Evolutionary conservation across 2,113 vertebrate genomes (phyloP).

Genomic region (Caracal caracal): DNA sequence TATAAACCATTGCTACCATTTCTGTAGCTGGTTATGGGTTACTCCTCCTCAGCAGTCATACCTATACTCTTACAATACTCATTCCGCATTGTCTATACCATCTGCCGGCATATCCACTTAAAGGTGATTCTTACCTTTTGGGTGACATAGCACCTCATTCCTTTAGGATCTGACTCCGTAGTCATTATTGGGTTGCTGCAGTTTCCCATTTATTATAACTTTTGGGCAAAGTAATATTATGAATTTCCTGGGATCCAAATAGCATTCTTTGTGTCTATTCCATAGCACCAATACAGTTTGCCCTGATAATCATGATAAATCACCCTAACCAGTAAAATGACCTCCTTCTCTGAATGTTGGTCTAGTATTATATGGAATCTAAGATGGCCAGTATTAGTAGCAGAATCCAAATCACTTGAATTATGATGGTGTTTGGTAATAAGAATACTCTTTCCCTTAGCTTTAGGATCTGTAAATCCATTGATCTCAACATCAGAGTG

Average conservation of each 20-base stretch:
- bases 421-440: neutral
- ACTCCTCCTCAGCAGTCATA: neutral
- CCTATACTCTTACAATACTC: neutral
- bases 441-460: neutral
- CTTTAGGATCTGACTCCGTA: neutral
- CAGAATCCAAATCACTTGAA: neutral
- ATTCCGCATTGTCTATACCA: neutral
- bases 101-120: neutral
- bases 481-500: neutral
- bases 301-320: neutral
- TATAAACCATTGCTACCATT: neutral
- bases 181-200: neutral
- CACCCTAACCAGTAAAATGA: neutral
- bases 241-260: neutral
- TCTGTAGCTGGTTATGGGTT: neutral
- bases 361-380: neutral
- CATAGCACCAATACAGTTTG: neutral
- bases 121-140: neutral
- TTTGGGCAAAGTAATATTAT: neutral
- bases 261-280: neutral
- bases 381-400: neutral
- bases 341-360: neutral
- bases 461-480: neutral
- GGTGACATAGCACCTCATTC: neutral
- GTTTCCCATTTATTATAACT: neutral